Base-by-base conservation (phyloP, 2,113 vertebrate genomes). In the Tupaia tana region DNA sequence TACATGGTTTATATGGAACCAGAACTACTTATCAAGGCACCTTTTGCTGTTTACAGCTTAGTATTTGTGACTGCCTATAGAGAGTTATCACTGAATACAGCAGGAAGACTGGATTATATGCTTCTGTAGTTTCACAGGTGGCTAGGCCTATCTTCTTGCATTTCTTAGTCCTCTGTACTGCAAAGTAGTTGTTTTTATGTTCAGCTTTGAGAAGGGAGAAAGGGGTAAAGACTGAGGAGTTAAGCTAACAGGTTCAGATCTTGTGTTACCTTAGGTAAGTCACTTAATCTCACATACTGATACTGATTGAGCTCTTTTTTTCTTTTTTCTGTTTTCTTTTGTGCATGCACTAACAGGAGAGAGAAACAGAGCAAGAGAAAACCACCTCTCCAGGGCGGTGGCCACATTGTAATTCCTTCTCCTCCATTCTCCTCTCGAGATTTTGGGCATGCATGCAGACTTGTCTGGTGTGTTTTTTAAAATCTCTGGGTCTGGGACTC, bases 41-140 rank as follows among this genome's bases (percentile, higher is more conserved):
- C 58, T 58, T 10, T 16, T 80, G 54, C 20, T 93, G 29, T 78
- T 84, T 34, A 52, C 19, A 82, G 64, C 19, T 89, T 89, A 88
- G n/a, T 94, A 43, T 89, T 58, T 89, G 9, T 86, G 87, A 27
- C 66, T 86, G 89, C 87, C 91, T 95, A 15, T 2, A 54, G 69
- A 86, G 52, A 61, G 59, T n/a, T 83, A 6, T 87, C 20, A 71
- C 29, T 82, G 7, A 77, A 7, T 88, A 10, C 2, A 83, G 20
- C 20, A 14, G 4, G 3, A 94, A 82, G 58, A 24, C 80, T 75
- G 75, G 22, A n/a, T 74, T 90, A 52, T 71, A 16, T 43, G 12
- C 24, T 78, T 86, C 58, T 75, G 3, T 63, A 78, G 70, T 89
- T 93, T 78, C 75, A 91, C 56, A 66, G n/a, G 24, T 79, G 31